Evolutionary conservation across 2,888 invertebrate species (phyloP).

Genomic region (Saturnia japonica): DNA sequence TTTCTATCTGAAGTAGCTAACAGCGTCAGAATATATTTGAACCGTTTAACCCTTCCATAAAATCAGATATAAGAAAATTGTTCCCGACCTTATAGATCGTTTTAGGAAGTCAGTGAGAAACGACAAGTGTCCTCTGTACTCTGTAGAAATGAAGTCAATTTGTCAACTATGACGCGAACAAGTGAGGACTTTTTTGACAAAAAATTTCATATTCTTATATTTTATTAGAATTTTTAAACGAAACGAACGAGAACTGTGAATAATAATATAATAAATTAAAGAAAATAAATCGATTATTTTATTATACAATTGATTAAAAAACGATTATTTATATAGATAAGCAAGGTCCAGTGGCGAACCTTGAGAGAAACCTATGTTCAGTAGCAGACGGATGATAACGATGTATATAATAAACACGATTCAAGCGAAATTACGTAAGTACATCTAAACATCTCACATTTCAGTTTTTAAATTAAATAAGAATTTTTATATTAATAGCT

Average conservation of each 20-base stretch:
- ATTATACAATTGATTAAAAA: too few species aligned
- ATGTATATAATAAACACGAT: too few species aligned
- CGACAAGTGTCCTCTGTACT: constrained; percentile 39
- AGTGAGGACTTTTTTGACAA: background rate
- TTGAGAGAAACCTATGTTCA: too few species aligned
- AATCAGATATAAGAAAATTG: constrained; percentile 38
- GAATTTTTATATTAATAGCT: too few species aligned
- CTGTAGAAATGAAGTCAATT: constrained; percentile 49
- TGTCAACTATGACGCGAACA: constrained; percentile 46
- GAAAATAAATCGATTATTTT: too few species aligned
- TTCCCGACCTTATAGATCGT: constrained; percentile 38
- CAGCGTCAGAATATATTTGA: constrained; percentile 28
- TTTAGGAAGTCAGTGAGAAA: constrained; percentile 51
- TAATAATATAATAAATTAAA: too few species aligned
- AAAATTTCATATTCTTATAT: background rate
- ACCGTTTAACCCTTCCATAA: constrained; percentile 38
- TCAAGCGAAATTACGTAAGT: too few species aligned
- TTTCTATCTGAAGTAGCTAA: constrained; percentile 7
- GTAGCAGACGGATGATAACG: too few species aligned
- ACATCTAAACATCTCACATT: too few species aligned
- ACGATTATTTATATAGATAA: too few species aligned
- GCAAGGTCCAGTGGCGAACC: too few species aligned
- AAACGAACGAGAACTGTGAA: background rate
- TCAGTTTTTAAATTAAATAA: too few species aligned
- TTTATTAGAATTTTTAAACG: background rate